A percentile compares a stretch with the other conserved stretches of the same genome.
phyloP scores from a whole-genome alignment of 2,113 vertebrate genomes.

The Oceanodroma tethys region DNA sequence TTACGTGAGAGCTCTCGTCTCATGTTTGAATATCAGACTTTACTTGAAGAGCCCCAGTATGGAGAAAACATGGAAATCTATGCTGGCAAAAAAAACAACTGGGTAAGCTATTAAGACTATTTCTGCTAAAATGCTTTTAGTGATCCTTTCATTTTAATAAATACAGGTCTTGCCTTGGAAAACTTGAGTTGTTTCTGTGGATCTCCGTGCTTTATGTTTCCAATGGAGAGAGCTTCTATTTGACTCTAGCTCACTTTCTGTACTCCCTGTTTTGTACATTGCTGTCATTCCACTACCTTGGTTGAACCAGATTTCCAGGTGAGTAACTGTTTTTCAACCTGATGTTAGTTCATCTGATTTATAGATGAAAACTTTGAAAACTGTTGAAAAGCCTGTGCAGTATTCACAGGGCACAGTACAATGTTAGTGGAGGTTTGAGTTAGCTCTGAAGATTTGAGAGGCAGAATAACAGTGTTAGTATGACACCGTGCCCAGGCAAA shows the following conservation, averaged over 20 bases:
- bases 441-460: not conserved
- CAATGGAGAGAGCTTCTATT: not conserved
- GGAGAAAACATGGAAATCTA: slow-evolving; percentile 95
- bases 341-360: not conserved
- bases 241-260: not conserved
- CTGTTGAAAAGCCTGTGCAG: not conserved
- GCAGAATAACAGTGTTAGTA: not conserved
- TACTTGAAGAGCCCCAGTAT: slow-evolving; percentile 92
- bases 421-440: not conserved
- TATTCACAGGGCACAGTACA: not conserved
- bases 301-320: not conserved
- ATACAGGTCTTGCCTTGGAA: not conserved
- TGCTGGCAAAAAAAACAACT: slow-evolving; percentile 95
- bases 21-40: slow-evolving; percentile 96
- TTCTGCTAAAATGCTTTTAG: not conserved
- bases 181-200: not conserved
- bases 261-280: not conserved
- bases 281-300: not conserved
- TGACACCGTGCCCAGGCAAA: not conserved
- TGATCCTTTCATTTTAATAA: not conserved
- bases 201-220: not conserved
- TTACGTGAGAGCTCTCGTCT: slow-evolving; percentile 94
- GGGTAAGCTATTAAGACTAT: slow-evolving; percentile 77
- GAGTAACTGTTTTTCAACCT: not conserved
- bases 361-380: not conserved